These are phyloP conservation scores for Philereme transversata DNA, from an alignment of 2,888 invertebrate genomes.

Conservation along the genomic window DNA sequence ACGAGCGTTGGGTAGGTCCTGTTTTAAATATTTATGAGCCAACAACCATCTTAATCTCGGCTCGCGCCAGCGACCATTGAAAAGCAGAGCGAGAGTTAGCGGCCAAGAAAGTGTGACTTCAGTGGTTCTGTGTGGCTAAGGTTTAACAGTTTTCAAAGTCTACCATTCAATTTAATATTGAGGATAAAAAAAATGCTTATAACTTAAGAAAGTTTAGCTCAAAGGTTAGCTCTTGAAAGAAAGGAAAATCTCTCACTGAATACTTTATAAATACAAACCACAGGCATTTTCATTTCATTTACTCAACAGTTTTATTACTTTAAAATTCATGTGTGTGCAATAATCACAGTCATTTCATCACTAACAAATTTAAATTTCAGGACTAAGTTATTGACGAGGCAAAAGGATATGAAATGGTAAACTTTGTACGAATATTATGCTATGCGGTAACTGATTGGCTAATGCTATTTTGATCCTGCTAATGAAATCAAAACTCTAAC, in stretches of 20 bases:
- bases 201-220: too few species aligned
- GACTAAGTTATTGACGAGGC: conserved; percentile 94
- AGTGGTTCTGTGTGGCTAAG: too few species aligned
- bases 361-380: conserved; percentile 88
- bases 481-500: conserved; percentile 34
- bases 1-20: too few species aligned
- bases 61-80: too few species aligned
- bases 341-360: conserved; percentile 74
- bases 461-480: conserved; percentile 54
- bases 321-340: conserved; percentile 43
- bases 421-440: conserved; percentile 60
- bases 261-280: conserved; percentile 19
- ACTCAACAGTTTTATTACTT: conserved; percentile 35
- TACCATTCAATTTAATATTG: too few species aligned
- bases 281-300: conserved; percentile 12
- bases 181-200: too few species aligned
- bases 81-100: too few species aligned
- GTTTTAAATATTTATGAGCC: too few species aligned
- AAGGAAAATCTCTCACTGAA: conserved; percentile 10
- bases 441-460: conserved; percentile 65
- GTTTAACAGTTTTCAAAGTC: too few species aligned
- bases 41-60: too few species aligned
- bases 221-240: too few species aligned
- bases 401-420: conserved; percentile 94
- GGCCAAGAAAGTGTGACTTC: too few species aligned